Conservation (phyloP, 2,113 vertebrate genomes). For the Rhinopomastus cyanomelas region DNA sequence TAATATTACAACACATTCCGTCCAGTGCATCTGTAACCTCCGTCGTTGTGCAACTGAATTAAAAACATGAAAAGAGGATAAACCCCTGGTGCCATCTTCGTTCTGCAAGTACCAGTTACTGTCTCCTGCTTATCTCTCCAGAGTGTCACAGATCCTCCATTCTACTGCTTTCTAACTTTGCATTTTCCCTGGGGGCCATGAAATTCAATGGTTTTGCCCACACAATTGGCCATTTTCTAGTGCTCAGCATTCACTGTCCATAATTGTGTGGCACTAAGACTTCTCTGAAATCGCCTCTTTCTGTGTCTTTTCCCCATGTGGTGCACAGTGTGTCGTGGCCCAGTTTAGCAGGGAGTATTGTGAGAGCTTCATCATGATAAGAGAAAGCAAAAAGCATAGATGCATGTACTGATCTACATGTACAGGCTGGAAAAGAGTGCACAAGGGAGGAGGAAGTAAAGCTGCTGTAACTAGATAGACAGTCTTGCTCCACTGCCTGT, state of each 20-base stretch:
- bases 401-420: not conserved
- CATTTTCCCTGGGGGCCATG: not conserved
- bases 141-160: not conserved
- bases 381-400: not conserved
- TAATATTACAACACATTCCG: not conserved
- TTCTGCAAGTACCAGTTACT: not conserved
- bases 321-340: not conserved
- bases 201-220: not conserved
- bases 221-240: not conserved
- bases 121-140: not conserved
- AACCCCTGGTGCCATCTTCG: not conserved
- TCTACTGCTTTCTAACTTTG: not conserved
- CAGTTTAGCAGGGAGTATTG: not conserved
- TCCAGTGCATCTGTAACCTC: not conserved
- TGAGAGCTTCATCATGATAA: accelerated
- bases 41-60: not conserved
- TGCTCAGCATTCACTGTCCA: not conserved
- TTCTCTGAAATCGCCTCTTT: not conserved
- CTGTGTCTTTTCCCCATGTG: not conserved
- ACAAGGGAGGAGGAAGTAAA: not conserved
- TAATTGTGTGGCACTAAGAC: not conserved
- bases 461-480: not conserved
- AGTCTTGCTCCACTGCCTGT: not conserved
- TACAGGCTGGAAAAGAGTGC: not conserved
- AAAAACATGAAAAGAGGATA: not conserved